Conservation (phyloP, 2,113 vertebrate species). For the Heterochromis multidens region DNA sequence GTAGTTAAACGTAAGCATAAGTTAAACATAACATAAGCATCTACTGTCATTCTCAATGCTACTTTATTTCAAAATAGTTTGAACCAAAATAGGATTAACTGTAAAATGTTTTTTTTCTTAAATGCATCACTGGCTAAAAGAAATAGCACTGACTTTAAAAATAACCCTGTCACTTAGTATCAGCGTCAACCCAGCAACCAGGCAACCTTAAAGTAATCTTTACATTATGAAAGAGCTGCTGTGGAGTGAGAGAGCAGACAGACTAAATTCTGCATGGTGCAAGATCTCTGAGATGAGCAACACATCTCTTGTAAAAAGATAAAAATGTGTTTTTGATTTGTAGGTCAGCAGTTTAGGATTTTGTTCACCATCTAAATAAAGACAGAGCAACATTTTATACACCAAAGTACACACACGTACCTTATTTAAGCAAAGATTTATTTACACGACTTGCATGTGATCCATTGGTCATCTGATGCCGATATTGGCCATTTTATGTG, state of each 20-base stretch:
- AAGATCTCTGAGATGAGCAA: background rate
- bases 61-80: background rate
- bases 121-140: conserved; percentile 1
- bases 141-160: conserved; percentile 33
- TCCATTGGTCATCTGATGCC: background rate
- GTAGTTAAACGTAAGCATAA: background rate
- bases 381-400: background rate
- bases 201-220: conserved; percentile 59
- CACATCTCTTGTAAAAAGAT: background rate
- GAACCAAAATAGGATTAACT: background rate
- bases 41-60: background rate
- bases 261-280: conserved; percentile 45
- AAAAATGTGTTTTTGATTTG: background rate
- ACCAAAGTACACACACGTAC: background rate
- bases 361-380: background rate
- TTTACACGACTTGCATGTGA: background rate
- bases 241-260: conserved; percentile 12
- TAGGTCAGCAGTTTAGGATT: background rate
- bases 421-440: background rate
- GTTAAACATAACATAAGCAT: background rate
- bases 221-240: conserved; percentile 53
- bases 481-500: background rate
- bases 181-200: conserved; percentile 53
- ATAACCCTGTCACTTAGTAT: conserved; percentile 47
- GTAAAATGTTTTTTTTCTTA: background rate